Base-by-base conservation (phyloP, 2,797 vertebrate genomes). In the Pristis pectinata region DNA sequence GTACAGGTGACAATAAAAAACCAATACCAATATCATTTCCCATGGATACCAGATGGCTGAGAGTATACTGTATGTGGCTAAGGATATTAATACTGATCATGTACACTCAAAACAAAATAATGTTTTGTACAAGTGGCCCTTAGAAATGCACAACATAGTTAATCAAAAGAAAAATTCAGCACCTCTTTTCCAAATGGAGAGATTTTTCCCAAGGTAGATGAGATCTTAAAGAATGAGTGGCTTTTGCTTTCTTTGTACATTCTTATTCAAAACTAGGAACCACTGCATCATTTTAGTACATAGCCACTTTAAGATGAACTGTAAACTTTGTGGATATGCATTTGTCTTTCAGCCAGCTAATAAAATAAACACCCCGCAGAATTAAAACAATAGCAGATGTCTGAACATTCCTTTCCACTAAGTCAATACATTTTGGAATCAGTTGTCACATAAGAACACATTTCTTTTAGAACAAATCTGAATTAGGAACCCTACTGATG, bases 331-430 rank as follows among this genome's bases (percentile, higher is more conserved):
- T 85, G 82, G 30, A 77, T 41, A 89, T 59, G 77, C 24, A 49
- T 67, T 77, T 92, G 94, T 79, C 53, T 59, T 59, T 59, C 59
- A 59, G 83, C 83, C 83, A 56, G 11, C 4, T 59, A 56, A 74
- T 30, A 87, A 72, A 95, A 95, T 91, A 94, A 94, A 92, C 17
- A 76, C 7, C 70, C 85, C 27, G 93, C 30, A 37, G 56, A 49
- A 70, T 49, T 72, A 67, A 87, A 94, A 85, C 41, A 94, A 30
- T 70, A 94, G 34, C 94, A 89, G 94, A 94, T 94, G 94, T 67
- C 49, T 49, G 41, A 87, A 85, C 79, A 64, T 67, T 67, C 37
- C 80, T 49, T 64, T 87, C 56, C 5, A 56, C 13, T n/a, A 87
- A 59, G 83, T 34, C 30, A 87, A 87, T n/a, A 56, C 59, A 61